Evolutionary conservation across 2,113 vertebrate species (phyloP).

Genomic region (Macquaria ambigua): DNA sequence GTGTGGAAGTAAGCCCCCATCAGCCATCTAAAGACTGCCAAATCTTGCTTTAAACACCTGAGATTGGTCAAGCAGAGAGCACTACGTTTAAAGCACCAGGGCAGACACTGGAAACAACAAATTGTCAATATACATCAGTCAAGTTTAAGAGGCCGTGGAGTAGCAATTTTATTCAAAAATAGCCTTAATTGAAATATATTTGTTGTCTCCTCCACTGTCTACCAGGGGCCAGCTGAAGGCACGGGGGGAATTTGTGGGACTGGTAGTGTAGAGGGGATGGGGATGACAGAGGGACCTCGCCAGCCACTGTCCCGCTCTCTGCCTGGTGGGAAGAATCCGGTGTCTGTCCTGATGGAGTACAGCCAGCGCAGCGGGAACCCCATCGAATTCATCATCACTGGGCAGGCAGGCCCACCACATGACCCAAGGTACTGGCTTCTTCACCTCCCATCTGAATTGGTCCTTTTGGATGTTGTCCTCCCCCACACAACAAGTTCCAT

Average conservation of each 20-base stretch:
- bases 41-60: not conserved
- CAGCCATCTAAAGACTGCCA: not conserved
- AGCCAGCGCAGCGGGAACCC: slow-evolving; percentile 91
- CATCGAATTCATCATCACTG: slow-evolving; percentile 92
- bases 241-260: slow-evolving; percentile 42
- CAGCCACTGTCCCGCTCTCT: slow-evolving; percentile 77
- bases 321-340: slow-evolving; percentile 92
- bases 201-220: not conserved
- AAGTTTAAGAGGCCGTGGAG: not conserved
- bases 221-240: slow-evolving; percentile 56
- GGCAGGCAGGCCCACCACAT: slow-evolving; percentile 94
- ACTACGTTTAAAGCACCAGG: not conserved
- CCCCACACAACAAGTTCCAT: not conserved
- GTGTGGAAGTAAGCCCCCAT: not conserved
- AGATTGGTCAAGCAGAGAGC: not conserved
- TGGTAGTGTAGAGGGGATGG: slow-evolving; percentile 50
- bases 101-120: not conserved
- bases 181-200: not conserved
- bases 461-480: slow-evolving; percentile 2
- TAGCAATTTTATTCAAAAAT: not conserved
- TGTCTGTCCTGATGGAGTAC: slow-evolving; percentile 94
- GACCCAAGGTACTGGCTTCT: slow-evolving; percentile 90
- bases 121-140: not conserved
- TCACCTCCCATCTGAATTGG: slow-evolving; percentile 20
- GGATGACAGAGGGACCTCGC: slow-evolving; percentile 68